phyloP scores from a whole-genome alignment of 2,113 vertebrate species.

The Callospermophilus lateralis region DNA sequence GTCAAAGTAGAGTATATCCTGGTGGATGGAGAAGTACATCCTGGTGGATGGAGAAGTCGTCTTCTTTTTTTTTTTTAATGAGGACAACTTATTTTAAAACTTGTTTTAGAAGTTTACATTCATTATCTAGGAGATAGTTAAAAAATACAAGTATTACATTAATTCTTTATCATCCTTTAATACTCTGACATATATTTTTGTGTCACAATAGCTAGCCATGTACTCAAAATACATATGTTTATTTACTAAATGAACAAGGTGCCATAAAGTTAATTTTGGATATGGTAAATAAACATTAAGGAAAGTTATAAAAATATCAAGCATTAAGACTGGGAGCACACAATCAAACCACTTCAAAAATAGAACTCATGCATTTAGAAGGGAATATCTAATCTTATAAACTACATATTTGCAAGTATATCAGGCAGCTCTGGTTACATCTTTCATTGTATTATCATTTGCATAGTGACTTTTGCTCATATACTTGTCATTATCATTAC shows the following conservation, averaged over 20 bases:
- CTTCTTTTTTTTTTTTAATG: neutral
- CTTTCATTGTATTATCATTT: neutral
- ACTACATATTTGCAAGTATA: neutral
- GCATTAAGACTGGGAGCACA: neutral
- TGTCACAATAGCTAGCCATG: neutral
- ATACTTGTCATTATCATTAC: neutral
- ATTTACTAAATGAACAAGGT: neutral
- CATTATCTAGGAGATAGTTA: neutral
- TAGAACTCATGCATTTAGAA: neutral
- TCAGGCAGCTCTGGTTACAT: neutral
- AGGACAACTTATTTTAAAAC: neutral
- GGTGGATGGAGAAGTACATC: neutral
- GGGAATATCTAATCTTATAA: neutral
- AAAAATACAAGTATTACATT: neutral
- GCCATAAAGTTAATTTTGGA: neutral
- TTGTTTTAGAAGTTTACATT: neutral
- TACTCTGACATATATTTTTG: neutral
- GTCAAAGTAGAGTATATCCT: slow-evolving; percentile 45
- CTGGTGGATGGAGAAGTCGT: neutral
- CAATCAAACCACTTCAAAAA: neutral
- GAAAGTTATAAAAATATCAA: neutral
- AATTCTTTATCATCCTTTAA: neutral
- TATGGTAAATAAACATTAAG: neutral
- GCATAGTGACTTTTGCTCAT: neutral
- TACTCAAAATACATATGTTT: neutral